Evolutionary conservation across 2,888 invertebrate genomes (phyloP).

Genomic region (Apodemia duryi): DNA sequence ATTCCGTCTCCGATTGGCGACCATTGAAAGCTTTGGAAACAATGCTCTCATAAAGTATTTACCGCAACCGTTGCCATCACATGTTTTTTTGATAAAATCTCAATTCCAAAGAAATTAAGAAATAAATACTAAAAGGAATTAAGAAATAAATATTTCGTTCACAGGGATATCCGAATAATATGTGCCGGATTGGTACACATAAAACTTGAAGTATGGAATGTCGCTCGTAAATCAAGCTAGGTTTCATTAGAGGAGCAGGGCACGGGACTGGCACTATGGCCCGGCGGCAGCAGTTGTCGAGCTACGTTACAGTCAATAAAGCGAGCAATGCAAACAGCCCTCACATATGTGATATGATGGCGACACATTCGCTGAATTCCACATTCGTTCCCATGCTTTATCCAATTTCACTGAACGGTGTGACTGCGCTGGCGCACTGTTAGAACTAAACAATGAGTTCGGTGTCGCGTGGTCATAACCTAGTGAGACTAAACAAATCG

Average conservation of each 20-base stretch:
- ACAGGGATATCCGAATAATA: not conserved
- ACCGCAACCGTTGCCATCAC: slow-evolving; percentile 57
- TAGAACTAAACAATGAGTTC: slow-evolving; percentile 65
- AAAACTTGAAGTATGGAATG: slow-evolving; percentile 27
- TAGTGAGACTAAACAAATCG: slow-evolving; percentile 44
- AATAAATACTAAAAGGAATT: slow-evolving; percentile 10
- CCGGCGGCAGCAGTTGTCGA: slow-evolving; percentile 48
- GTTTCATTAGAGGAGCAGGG: slow-evolving; percentile 56
- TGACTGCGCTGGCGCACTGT: slow-evolving; percentile 50
- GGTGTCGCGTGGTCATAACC: slow-evolving; percentile 61
- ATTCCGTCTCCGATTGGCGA: slow-evolving; percentile 47
- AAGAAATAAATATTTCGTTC: slow-evolving; percentile 1
- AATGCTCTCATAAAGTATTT: slow-evolving; percentile 71
- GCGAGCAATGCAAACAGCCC: slow-evolving; percentile 72
- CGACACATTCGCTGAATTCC: slow-evolving; percentile 65
- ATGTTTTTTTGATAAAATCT: slow-evolving; percentile 19
- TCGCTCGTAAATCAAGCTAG: slow-evolving; percentile 43
- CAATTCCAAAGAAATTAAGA: slow-evolving; percentile 15
- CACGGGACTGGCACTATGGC: slow-evolving; percentile 31
- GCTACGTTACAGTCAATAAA: slow-evolving; percentile 72
- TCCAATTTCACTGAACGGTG: slow-evolving; percentile 72
- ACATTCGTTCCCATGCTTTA: slow-evolving; percentile 72
- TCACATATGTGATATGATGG: slow-evolving; percentile 32
- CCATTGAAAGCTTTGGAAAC: slow-evolving; percentile 57
- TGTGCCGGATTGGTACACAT: slow-evolving; percentile 25